Percentiles rank a stretch among this genome's conserved stretches.
Conservation (phyloP, 2,888 invertebrate species). For the Tuberolachnus salignus region DNA sequence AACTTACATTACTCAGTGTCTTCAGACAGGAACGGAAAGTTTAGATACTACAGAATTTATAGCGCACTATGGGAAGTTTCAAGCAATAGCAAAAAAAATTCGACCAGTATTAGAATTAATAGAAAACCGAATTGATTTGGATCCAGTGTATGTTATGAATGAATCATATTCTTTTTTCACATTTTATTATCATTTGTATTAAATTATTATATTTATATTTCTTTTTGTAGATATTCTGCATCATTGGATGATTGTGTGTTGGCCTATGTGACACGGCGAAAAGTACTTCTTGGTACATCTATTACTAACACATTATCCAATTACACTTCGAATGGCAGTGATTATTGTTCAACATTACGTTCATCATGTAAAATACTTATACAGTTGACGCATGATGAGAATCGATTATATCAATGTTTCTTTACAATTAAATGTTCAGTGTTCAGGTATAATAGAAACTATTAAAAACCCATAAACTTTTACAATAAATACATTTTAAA, state of each 20-base stretch:
- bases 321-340: conserved; percentile 61
- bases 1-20: conserved; percentile 71
- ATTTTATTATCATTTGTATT: no score
- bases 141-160: conserved; percentile 69
- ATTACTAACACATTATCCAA: conserved; percentile 51
- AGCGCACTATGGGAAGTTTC: conserved; percentile 92
- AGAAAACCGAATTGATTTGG: conserved; percentile 76
- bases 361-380: conserved; percentile 89
- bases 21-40: conserved; percentile 59
- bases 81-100: conserved; percentile 86
- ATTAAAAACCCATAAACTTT: no score
- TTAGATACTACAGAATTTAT: conserved; percentile 66
- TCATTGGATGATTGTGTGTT: conserved; percentile 55
- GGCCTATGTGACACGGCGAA: conserved; percentile 55
- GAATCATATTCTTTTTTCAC: neutral
- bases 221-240: conserved; percentile 49
- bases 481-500: neutral
- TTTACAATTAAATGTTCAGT: conserved; percentile 74
- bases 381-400: conserved; percentile 93
- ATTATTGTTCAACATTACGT: conserved; percentile 83
- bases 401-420: conserved; percentile 88
- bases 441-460: conserved; percentile 67
- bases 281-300: conserved; percentile 56
- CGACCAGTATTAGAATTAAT: conserved; percentile 81
- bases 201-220: no score